Conservation (phyloP, 2,113 vertebrate species). For the Seriola dumerili region DNA sequence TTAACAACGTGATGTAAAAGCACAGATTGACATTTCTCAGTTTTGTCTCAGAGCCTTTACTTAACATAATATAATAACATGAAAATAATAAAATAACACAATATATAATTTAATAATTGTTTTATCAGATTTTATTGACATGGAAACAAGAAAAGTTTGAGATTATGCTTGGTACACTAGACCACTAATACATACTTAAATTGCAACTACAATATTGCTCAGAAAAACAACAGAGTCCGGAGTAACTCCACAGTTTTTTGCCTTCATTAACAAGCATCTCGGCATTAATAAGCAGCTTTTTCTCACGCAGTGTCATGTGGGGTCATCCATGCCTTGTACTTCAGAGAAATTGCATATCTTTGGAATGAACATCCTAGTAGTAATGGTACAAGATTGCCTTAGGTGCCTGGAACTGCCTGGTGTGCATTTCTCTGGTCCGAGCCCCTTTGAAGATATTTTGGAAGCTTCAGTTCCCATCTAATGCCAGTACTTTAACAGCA, state of each 20-base stretch:
- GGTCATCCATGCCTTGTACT: conserved; percentile 9
- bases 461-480: conserved; percentile 42
- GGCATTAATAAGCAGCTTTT: conserved; percentile 2
- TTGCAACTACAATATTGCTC: neutral
- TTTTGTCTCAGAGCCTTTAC: neutral
- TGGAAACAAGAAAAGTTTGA: neutral
- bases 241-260: neutral
- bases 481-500: conserved; percentile 50
- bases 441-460: conserved; percentile 64
- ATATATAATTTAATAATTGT: too few relatives aligned
- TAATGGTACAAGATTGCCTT: conserved; percentile 44
- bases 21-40: neutral
- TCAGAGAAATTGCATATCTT: conserved; percentile 34
- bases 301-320: conserved; percentile 5
- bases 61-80: too few relatives aligned
- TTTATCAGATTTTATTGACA: neutral
- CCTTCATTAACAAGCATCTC: conserved; percentile 17
- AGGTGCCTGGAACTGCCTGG: conserved; percentile 48
- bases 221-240: neutral
- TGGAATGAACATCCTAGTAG: conserved; percentile 21
- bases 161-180: neutral
- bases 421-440: conserved; percentile 50
- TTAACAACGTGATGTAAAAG: conserved; percentile 20
- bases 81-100: too few relatives aligned
- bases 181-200: neutral